A percentile compares a stretch with the other conserved stretches of the same genome.
These are phyloP conservation scores for Scaptodrosophila lebanonensis DNA, from an alignment of 1,140 invertebrate species.

Conservation along the genomic window DNA sequence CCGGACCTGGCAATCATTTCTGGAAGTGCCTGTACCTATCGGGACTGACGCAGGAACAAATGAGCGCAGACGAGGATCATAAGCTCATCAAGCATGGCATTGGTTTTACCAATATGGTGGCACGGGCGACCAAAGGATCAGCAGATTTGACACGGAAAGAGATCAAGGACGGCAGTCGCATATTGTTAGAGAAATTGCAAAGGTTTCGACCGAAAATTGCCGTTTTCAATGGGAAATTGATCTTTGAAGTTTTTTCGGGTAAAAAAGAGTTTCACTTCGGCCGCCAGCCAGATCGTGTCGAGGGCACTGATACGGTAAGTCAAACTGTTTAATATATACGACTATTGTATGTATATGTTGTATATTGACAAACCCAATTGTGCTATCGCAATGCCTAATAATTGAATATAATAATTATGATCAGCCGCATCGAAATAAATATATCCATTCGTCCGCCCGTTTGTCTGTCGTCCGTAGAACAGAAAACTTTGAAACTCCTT, in stretches of 20 bases:
- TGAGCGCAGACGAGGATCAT: constrained; percentile 97
- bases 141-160: constrained; percentile 96
- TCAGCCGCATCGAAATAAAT: no score
- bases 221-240: constrained; percentile 98
- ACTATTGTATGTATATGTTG: no score
- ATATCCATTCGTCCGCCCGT: no score
- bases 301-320: constrained; percentile 95
- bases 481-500: no score
- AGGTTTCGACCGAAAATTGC: constrained; percentile 97
- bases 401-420: no score
- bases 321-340: constrained; percentile 13
- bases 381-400: no score
- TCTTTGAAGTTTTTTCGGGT: constrained; percentile 97
- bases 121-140: constrained; percentile 95
- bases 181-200: constrained; percentile 93
- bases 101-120: constrained; percentile 98
- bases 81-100: constrained; percentile 95
- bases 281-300: constrained; percentile 93
- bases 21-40: constrained; percentile 98
- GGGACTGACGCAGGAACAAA: constrained; percentile 94
- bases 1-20: constrained; percentile 98
- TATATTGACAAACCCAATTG: no score
- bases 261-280: constrained; percentile 98
- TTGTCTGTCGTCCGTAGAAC: no score
- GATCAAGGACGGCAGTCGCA: constrained; percentile 96